phyloP scores from a whole-genome alignment of 2,888 invertebrate genomes.

The Trissoscelio sp. region DNA sequence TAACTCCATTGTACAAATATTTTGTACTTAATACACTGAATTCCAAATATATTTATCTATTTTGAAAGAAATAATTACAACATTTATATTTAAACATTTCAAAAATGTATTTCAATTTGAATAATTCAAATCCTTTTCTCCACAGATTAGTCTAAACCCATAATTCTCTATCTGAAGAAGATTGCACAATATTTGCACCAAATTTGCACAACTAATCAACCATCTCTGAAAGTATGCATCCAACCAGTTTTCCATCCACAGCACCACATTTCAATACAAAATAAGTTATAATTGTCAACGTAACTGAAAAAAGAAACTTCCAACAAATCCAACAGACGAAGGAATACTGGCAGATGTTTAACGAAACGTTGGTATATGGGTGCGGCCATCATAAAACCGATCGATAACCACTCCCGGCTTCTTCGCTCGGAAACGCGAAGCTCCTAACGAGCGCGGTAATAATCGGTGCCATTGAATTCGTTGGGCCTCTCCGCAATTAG shows the following conservation, averaged over 20 bases:
- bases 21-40: too few species aligned
- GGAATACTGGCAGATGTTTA: too few species aligned
- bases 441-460: conserved; percentile 53
- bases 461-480: conserved; percentile 19
- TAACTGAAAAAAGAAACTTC: neutral
- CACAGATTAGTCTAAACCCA: too few species aligned
- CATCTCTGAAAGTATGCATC: neutral
- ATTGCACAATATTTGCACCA: neutral
- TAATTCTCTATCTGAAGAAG: too few species aligned
- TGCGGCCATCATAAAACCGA: conserved; percentile 63
- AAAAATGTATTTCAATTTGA: too few species aligned
- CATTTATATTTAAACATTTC: too few species aligned
- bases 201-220: neutral
- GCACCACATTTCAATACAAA: neutral
- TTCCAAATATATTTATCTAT: too few species aligned
- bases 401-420: conserved; percentile 69
- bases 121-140: too few species aligned
- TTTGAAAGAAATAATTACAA: too few species aligned
- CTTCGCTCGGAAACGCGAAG: conserved; percentile 61
- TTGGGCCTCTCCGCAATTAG: conserved; percentile 6
- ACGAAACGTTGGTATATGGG: conserved; percentile 47
- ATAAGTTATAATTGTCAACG: neutral
- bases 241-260: too few species aligned
- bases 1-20: too few species aligned
- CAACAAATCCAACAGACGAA: neutral